These are phyloP conservation scores for Epinephelus malabaricus DNA, from an alignment of 2,797 vertebrate species.

Conservation along the genomic window DNA sequence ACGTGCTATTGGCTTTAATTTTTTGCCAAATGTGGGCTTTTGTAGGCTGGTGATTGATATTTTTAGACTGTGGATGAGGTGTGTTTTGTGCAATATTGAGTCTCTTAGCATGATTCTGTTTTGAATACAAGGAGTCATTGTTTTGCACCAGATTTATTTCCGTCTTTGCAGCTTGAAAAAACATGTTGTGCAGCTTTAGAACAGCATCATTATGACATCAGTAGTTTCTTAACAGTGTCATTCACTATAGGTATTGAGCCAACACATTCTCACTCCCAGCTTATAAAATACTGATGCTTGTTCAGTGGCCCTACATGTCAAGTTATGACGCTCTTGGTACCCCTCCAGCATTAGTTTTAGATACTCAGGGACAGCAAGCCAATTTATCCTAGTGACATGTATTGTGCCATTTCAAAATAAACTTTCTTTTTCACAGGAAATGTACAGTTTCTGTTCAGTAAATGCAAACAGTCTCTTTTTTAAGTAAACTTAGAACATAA, in stretches of 20 bases:
- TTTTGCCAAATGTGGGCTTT: constrained; percentile 19
- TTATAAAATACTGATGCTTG: no score
- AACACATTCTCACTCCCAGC: no score
- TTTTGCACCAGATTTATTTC: constrained; percentile 17
- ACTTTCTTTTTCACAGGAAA: no score
- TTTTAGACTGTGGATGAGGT: constrained; percentile 29
- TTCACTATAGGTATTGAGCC: neutral
- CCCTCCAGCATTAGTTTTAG: no score
- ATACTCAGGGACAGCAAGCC: no score
- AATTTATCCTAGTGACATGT: no score
- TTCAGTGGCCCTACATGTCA: no score
- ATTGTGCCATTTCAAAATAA: no score
- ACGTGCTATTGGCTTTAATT: constrained; percentile 33
- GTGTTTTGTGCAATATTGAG: neutral
- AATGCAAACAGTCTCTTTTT: no score
- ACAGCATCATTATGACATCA: neutral
- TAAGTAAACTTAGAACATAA: no score
- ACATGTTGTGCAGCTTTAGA: neutral
- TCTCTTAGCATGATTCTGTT: neutral
- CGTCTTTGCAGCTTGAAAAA: neutral
- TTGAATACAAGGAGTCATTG: neutral
- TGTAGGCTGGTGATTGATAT: constrained; percentile 30
- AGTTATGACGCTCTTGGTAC: no score
- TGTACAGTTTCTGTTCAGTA: no score
- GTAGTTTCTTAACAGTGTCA: neutral